Evolutionary conservation across 2,113 vertebrate species (phyloP).

Genomic region (Marmota flaviventris): DNA sequence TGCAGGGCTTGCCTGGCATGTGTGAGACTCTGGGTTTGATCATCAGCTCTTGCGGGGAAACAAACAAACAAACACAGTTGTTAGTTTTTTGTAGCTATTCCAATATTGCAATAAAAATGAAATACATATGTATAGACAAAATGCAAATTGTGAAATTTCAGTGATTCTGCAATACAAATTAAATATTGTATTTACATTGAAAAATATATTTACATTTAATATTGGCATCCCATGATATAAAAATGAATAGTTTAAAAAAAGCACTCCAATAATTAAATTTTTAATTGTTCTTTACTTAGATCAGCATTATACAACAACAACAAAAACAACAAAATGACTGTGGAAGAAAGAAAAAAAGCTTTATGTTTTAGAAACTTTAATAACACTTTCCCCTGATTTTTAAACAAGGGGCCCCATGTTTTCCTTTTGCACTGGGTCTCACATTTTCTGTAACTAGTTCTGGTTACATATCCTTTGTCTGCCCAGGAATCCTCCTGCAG

Average conservation of each 20-base stretch:
- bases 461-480: conserved; percentile 22
- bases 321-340: background rate
- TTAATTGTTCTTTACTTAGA: conserved; percentile 20
- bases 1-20: too few relatives aligned
- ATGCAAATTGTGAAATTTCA: background rate
- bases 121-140: background rate
- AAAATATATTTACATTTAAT: conserved; percentile 38
- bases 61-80: background rate
- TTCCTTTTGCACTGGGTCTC: conserved; percentile 42
- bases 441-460: background rate
- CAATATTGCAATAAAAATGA: conserved; percentile 16
- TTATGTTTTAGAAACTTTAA: background rate
- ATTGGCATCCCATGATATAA: background rate
- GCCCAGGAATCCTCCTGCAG: conserved; percentile 32
- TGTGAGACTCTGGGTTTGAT: too few relatives aligned
- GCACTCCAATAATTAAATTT: background rate
- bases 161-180: background rate
- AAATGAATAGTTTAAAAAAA: conserved; percentile 28
- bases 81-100: conserved; percentile 12
- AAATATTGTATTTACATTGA: background rate
- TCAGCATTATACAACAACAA: background rate
- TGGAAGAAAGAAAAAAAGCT: background rate
- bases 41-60: too few relatives aligned
- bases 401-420: background rate
- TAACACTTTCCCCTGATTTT: background rate